phyloP scores from a whole-genome alignment of 1,140 invertebrate genomes.

The Megalopta genalis region DNA sequence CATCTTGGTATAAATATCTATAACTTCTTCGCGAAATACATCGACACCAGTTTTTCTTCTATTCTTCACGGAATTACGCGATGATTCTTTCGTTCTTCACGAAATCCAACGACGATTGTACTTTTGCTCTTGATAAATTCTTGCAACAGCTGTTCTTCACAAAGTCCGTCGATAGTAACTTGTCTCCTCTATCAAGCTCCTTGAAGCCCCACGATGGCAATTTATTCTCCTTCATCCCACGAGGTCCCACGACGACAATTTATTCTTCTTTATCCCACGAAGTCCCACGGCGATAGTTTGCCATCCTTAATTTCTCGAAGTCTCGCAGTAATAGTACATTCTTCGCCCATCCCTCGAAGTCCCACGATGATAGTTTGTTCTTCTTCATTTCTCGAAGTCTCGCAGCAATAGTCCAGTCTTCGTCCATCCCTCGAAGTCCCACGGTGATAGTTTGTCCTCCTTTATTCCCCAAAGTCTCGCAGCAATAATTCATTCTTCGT shows the following conservation, averaged over 20 bases:
- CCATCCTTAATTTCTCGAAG: background rate
- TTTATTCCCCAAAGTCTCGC: background rate
- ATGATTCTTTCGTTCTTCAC: too few species aligned
- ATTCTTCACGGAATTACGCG: too few species aligned
- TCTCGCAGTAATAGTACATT: background rate
- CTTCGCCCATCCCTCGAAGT: background rate
- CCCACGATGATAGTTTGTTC: background rate
- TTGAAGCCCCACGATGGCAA: background rate
- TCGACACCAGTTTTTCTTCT: too few species aligned
- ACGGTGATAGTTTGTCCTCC: background rate
- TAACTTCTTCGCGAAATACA: too few species aligned
- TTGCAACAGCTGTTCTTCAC: too few species aligned
- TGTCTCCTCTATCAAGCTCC: background rate
- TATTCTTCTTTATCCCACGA: background rate
- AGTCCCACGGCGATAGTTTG: background rate
- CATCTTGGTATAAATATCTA: too few species aligned
- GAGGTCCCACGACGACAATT: background rate
- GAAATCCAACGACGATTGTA: too few species aligned
- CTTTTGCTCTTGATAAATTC: too few species aligned
- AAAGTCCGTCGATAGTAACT: background rate
- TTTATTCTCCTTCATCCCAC: background rate
- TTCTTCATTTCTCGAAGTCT: background rate
- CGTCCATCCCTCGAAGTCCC: background rate
- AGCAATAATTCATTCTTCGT: background rate
- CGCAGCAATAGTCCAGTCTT: too few species aligned